phyloP scores from a whole-genome alignment of 2,113 vertebrate genomes.

The Crotophaga sulcirostris region DNA sequence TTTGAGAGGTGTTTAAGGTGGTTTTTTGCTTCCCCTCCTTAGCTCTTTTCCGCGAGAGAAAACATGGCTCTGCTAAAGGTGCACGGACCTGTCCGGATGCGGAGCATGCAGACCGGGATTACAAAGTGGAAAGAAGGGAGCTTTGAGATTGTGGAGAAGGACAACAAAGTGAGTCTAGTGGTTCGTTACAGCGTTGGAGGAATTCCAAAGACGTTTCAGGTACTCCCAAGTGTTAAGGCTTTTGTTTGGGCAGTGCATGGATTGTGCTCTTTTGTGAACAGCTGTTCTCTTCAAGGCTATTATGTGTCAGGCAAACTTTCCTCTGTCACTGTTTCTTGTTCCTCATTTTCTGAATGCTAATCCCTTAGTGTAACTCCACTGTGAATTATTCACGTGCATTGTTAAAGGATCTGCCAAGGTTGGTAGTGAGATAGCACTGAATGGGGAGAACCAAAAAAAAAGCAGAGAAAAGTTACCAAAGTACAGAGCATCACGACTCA shows the following conservation, averaged over 20 bases:
- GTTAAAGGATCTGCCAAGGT: not conserved
- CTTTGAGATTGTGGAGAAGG: conserved; percentile 95
- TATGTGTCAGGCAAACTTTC: not conserved
- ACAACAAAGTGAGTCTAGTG: conserved; percentile 89
- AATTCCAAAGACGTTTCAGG: conserved; percentile 88
- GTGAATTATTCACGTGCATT: conserved; percentile 31
- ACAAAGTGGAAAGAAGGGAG: conserved; percentile 95
- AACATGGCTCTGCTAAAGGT: conserved; percentile 85
- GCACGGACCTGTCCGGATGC: conserved; percentile 86
- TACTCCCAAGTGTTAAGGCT: conserved; percentile 64
- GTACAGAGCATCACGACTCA: accelerated
- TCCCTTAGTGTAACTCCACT: conserved; percentile 7
- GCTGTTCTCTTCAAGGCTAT: conserved; percentile 43
- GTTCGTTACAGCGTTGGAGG: conserved; percentile 91
- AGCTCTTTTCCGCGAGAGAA: conserved; percentile 42
- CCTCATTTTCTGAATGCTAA: conserved; percentile 33
- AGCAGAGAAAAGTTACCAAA: not conserved
- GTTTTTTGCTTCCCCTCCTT: not conserved
- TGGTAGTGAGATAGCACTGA: not conserved
- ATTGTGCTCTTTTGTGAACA: conserved; percentile 28
- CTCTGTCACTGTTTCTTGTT: conserved; percentile 35
- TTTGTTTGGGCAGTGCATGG: conserved; percentile 44
- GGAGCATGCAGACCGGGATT: conserved; percentile 86
- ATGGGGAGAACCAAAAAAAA: conserved; percentile 3
- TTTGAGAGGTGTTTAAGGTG: conserved; percentile 43